Percentiles rank a stretch among this genome's conserved stretches.
phyloP scores from a whole-genome alignment of 2,888 invertebrate species.

The Phasia obesa region DNA sequence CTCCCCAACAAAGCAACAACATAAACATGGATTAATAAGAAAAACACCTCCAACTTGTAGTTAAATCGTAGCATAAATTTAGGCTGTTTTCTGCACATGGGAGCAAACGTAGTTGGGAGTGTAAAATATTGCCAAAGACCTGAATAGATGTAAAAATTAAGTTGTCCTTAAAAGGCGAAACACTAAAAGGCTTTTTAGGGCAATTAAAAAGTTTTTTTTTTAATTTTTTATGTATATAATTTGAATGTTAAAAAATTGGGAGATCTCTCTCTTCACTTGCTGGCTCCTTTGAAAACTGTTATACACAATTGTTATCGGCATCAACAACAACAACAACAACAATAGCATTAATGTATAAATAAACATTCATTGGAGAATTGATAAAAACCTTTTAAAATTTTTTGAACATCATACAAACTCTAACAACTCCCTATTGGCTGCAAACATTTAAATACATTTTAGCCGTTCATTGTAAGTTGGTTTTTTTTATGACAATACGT shows the following conservation, averaged over 20 bases:
- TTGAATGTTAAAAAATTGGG: neutral
- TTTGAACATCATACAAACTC: neutral
- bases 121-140: neutral
- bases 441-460: conserved; percentile 42
- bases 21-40: neutral
- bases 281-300: neutral
- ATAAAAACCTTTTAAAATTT: conserved; percentile 59
- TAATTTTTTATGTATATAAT: neutral
- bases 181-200: neutral
- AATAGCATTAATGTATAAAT: conserved; percentile 62
- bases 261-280: neutral
- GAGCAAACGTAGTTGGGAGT: neutral
- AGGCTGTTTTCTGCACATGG: conserved; percentile 2
- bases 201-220: neutral
- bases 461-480: conserved; percentile 2
- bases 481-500: neutral
- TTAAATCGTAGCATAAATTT: conserved; percentile 14
- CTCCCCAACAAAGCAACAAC: neutral
- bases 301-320: conserved; percentile 39
- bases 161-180: neutral
- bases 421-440: conserved; percentile 31
- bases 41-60: neutral
- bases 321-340: conserved; percentile 6
- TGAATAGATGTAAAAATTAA: neutral
- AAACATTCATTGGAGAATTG: conserved; percentile 62